Conservation (phyloP, 1,140 invertebrate species). For the Ditylenchus dipsaci region DNA sequence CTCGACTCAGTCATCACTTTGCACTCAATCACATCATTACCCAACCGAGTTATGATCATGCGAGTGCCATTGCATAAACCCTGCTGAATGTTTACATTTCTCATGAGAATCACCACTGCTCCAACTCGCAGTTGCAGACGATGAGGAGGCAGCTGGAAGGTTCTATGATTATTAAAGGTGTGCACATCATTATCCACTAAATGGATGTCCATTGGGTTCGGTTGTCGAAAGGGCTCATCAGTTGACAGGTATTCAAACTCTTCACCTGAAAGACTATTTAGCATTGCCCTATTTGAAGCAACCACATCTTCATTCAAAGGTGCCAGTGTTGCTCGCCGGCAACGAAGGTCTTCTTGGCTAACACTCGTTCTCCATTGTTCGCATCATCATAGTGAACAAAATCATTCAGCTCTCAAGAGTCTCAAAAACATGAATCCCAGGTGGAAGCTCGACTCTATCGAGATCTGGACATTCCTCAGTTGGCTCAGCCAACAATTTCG, state of each 20-base stretch:
- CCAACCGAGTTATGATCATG: slow-evolving; percentile 5
- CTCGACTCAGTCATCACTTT: background rate
- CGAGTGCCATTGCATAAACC: slow-evolving; percentile 14
- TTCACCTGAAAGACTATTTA: background rate
- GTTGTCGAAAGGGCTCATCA: background rate
- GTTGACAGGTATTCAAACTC: too few species aligned
- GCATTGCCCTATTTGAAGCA: background rate
- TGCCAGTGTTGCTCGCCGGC: too few species aligned
- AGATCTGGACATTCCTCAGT: background rate
- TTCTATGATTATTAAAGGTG: too few species aligned
- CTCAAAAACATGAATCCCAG: background rate
- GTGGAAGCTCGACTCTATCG: background rate
- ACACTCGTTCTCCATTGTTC: background rate
- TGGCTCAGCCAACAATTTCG: background rate
- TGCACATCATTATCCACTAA: too few species aligned
- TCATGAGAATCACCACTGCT: too few species aligned
- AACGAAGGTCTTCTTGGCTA: too few species aligned
- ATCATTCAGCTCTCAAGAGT: background rate
- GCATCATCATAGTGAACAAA: background rate
- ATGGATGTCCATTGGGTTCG: slow-evolving; percentile 11
- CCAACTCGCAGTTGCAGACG: background rate
- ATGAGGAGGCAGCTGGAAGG: background rate
- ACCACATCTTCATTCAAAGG: background rate
- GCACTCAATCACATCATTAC: too few species aligned
- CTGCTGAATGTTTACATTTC: slow-evolving; percentile 2